phyloP scores from a whole-genome alignment of 1,140 invertebrate species.

The Aphidius ervi region DNA sequence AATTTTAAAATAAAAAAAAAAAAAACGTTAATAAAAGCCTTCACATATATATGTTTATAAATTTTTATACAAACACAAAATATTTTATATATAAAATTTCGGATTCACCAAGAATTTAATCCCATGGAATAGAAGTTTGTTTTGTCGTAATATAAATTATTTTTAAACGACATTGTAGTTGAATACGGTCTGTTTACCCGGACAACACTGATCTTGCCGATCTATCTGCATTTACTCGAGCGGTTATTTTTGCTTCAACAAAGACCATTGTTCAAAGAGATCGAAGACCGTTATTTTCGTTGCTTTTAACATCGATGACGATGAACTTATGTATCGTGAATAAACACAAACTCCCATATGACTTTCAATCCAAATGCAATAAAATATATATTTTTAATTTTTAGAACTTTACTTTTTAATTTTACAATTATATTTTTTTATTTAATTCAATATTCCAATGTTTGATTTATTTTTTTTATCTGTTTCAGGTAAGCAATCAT shows the following conservation, averaged over 20 bases:
- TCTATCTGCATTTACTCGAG: slow-evolving; percentile 4
- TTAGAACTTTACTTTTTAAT: not conserved
- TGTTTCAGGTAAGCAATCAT: slow-evolving; percentile 26
- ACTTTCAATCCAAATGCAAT: slow-evolving; percentile 12
- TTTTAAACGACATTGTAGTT: slow-evolving; percentile 27
- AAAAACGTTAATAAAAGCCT: too few relatives aligned
- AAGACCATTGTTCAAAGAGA: slow-evolving; percentile 28
- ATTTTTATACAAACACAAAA: slow-evolving; percentile 1
- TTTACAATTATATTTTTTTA: slow-evolving; percentile 12
- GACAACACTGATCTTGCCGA: not conserved
- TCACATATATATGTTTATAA: not conserved
- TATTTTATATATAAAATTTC: not conserved
- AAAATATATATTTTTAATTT: slow-evolving; percentile 9
- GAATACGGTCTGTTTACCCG: slow-evolving; percentile 10
- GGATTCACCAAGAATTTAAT: slow-evolving; percentile 15
- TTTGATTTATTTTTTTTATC: slow-evolving; percentile 16
- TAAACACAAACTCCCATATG: slow-evolving; percentile 4
- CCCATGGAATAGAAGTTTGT: slow-evolving; percentile 11
- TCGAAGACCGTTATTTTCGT: slow-evolving; percentile 17
- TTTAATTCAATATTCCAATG: slow-evolving; percentile 13
- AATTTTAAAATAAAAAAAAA: not conserved
- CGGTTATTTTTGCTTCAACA: slow-evolving; percentile 28
- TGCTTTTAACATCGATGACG: slow-evolving; percentile 6
- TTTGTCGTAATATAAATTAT: slow-evolving; percentile 27
- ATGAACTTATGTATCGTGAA: slow-evolving; percentile 13